Evolutionary conservation across 2,113 vertebrate genomes (phyloP), one percentile per base, ranked within the genome.

Genomic region (Neomonachus schauinslandi): DNA sequence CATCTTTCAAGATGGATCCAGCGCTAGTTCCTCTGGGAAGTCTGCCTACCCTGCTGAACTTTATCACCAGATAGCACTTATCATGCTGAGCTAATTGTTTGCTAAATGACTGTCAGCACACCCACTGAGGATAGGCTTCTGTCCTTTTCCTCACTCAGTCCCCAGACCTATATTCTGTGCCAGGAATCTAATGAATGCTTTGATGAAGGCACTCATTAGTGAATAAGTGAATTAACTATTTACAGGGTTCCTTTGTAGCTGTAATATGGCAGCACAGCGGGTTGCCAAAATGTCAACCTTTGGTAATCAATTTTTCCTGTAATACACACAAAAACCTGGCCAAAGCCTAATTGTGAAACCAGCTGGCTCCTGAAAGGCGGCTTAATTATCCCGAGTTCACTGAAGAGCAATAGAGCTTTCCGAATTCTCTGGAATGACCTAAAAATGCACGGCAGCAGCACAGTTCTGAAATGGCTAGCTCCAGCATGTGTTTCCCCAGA

Each of bases 1-100:
- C 36, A 28, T 76, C 81, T 89, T 71, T 67, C 53, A 57, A 91
- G 93, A 51, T 0, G 10, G 19, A 72, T 51, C 57, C n/a, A 72
- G 67, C 49, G 3, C n/a, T 33, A 76, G 57, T 59, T 84, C 39
- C 92, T 84, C 92, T 93, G 91, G 49, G 81, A 94, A 89, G n/a
- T 65, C 93, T 72, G 59, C 59, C 18, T 92, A 12, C 22, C 9
- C 18, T 28, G 46, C 53, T 91, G 71, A 76, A 57, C 26, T 33
- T 63, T 83, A 26, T 28, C 9, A 1, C 24, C 82, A 65, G 55
- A 59, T 2, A 80, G 65, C 51, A 7, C 26, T 67, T 57, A 39
- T 18, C 12, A 7, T 18, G 86, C 55, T 3, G 57, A 49, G 69
- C 28, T 84, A 28, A n/a, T 15, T 16, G n/a, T 65, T 39, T 26